A percentile compares a stretch with the other conserved stretches of the same genome.
These are phyloP conservation scores for Diaprepes abbreviatus DNA, from an alignment of 2,888 invertebrate genomes.

Conservation along the genomic window DNA sequence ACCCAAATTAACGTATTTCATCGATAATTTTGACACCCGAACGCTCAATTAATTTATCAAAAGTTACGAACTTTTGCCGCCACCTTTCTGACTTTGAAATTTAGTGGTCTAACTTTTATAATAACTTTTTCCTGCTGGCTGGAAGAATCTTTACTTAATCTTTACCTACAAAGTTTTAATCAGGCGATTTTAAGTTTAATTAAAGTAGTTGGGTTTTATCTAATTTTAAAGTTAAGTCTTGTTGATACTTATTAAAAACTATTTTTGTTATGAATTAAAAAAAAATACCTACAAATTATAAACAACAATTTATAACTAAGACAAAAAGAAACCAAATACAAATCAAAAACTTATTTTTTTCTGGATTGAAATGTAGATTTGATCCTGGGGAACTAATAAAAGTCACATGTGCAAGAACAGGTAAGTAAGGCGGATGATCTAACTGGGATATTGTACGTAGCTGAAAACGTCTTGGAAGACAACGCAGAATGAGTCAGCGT, in stretches of 20 bases:
- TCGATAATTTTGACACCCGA: conserved; percentile 30
- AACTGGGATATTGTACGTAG: no score
- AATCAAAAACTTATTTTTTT: no score
- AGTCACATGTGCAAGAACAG: no score
- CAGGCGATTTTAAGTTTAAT: conserved; percentile 31
- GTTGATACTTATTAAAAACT: background rate
- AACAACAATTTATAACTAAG: no score
- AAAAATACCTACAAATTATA: no score
- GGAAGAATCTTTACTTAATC: conserved; percentile 30
- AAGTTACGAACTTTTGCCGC: conserved; percentile 25
- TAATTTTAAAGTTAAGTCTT: conserved; percentile 14
- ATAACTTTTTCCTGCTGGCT: conserved; percentile 29
- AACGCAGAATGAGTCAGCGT: no score
- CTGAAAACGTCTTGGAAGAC: no score
- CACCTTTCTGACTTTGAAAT: conserved; percentile 28
- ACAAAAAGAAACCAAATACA: no score
- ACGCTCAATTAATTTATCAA: conserved; percentile 39
- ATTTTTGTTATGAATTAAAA: no score
- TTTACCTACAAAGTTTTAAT: conserved; percentile 38
- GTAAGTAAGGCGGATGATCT: no score
- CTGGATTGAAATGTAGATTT: no score
- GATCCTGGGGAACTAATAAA: no score
- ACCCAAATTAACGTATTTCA: conserved; percentile 13
- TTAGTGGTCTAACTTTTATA: conserved; percentile 35
- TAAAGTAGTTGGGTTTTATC: conserved; percentile 28